Evolutionary conservation across 2,797 vertebrate genomes (phyloP).

Genomic region (Sorex maritimensis): DNA sequence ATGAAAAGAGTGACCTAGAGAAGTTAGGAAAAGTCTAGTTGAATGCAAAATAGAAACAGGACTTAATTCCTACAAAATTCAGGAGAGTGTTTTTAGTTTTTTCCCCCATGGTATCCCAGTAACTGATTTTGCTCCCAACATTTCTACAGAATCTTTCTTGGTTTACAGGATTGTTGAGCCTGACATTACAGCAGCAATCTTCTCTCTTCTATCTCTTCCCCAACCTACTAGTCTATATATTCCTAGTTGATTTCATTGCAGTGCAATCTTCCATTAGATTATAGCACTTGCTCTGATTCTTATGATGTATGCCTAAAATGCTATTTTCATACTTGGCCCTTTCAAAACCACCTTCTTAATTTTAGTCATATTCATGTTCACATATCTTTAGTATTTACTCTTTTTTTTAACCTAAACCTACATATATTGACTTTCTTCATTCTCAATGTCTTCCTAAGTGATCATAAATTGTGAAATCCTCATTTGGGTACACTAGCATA

Average conservation of each 20-base stretch:
- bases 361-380: neutral
- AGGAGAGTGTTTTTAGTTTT: neutral
- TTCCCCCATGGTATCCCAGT: too few relatives aligned
- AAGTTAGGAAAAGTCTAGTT: neutral
- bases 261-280: neutral
- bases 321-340: neutral
- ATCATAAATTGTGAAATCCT: conserved; percentile 22
- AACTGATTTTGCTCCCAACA: neutral
- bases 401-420: conserved; percentile 6
- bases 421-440: neutral
- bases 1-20: neutral
- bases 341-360: neutral
- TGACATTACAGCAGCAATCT: neutral
- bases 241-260: neutral
- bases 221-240: neutral
- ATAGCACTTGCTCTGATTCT: neutral
- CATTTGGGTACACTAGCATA: neutral
- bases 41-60: neutral
- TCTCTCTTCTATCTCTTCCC: neutral
- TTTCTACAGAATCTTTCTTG: neutral
- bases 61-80: neutral
- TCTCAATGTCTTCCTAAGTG: neutral
- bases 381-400: neutral
- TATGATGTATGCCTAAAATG: neutral
- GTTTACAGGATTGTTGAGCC: neutral